Base-by-base conservation (phyloP, 2,888 invertebrate species). In the Leucophenga maculata region DNA sequence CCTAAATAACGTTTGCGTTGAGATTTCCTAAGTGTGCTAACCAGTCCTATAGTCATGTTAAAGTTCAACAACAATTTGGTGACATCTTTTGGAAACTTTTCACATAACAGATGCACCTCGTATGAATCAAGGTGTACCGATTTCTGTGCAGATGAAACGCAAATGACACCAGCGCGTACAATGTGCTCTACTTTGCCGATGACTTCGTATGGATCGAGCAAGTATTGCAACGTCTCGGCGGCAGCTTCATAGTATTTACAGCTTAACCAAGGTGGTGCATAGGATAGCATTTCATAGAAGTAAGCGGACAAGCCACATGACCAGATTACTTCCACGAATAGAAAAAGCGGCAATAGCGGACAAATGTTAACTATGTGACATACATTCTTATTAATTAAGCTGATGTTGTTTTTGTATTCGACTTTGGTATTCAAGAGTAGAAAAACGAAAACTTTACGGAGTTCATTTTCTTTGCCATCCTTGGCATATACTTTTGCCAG, bases 361-460 rank as follows among this genome's bases (percentile, higher is more conserved):
- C 80, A 80, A 18, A 83, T 74, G 11, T 82, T 82, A 11, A 85
- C 59, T 1, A 86, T 70, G 72, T 86, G 86, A 4, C 75, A 78
- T 3, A 86, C 65, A 8, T 73, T 69, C 6, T 72, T 68, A 67
- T 14, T 79, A 76, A 4, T 74, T 76, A 3, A 4, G 8, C 62
- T 20, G 11, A 86, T 60, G 69, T 85, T 79, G 65, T 82, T 83
- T 54, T 83, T 83, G 52, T 79, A 85, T 0, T 80, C 80, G 1
- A 79, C 78, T 62, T 87, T 85, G 0, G 86, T 85, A 48, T 86
- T 86, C 0, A 83, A 59, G 39, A 86, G 69, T 1, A 87, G 69
- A 55, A 86, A 86, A 72, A 86, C 79, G 20, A 80, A 74, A 4
- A 87, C 79, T 74, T 85, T 86, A 0, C 86, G 76, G 3, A 86